These are phyloP conservation scores for Chironomus tentans DNA, from an alignment of 2,888 invertebrate species.

Conservation along the genomic window DNA sequence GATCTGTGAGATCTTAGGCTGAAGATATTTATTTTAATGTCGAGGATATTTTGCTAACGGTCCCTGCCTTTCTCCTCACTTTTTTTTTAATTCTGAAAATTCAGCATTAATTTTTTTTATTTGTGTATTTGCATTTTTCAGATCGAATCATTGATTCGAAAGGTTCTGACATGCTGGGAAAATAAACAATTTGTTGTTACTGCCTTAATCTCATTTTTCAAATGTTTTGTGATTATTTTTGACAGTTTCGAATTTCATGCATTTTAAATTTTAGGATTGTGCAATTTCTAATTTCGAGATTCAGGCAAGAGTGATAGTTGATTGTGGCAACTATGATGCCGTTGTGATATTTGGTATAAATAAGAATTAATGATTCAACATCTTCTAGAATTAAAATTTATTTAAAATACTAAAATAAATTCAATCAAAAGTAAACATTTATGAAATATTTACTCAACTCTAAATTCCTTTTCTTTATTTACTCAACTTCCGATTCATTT, in stretches of 20 bases:
- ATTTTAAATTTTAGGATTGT: not conserved
- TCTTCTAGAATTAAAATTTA: too few relatives aligned
- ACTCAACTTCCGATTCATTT: too few relatives aligned
- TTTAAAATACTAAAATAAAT: too few relatives aligned
- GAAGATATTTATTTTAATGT: not conserved
- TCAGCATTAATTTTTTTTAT: not conserved
- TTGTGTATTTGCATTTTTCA: constrained; percentile 21
- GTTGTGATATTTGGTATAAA: too few relatives aligned
- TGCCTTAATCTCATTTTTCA: not conserved
- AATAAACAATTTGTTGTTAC: constrained; percentile 1
- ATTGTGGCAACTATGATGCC: too few relatives aligned
- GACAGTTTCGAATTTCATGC: not conserved
- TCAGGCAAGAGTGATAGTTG: too few relatives aligned
- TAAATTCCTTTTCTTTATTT: too few relatives aligned
- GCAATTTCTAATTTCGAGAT: not conserved
- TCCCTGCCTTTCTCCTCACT: not conserved
- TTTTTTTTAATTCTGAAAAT: not conserved
- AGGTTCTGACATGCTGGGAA: constrained; percentile 17
- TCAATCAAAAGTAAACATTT: too few relatives aligned
- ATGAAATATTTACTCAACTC: too few relatives aligned
- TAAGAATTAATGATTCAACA: too few relatives aligned
- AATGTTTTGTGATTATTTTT: not conserved
- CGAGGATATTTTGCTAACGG: constrained; percentile 21
- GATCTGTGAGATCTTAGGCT: not conserved
- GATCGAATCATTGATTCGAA: not conserved